These are phyloP conservation scores for Gavia stellata DNA, from an alignment of 2,113 vertebrate species.

Conservation along the genomic window DNA sequence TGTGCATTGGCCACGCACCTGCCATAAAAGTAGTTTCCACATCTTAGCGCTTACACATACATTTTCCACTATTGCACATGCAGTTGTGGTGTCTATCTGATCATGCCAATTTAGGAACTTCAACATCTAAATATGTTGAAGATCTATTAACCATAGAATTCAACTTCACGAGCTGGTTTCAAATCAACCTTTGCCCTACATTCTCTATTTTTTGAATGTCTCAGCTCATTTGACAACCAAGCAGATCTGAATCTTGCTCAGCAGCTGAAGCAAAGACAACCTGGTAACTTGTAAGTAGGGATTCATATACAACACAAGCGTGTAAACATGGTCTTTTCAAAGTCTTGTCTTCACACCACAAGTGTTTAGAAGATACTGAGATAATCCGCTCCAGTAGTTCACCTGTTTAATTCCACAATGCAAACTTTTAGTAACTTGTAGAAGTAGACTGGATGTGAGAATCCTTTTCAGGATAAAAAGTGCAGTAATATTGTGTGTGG, in stretches of 20 bases:
- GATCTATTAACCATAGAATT: neutral
- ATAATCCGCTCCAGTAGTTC: neutral
- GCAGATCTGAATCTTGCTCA: neutral
- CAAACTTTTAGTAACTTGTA: neutral
- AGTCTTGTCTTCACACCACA: neutral
- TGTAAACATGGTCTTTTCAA: neutral
- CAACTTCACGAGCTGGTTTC: neutral
- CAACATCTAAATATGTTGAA: neutral
- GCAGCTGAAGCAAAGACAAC: neutral
- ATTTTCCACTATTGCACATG: neutral
- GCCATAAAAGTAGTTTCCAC: neutral
- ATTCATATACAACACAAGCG: neutral
- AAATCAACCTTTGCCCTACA: neutral
- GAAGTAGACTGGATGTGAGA: neutral
- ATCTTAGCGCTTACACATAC: rapidly evolving
- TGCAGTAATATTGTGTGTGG: neutral
- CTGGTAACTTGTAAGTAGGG: rapidly evolving
- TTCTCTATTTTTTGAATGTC: neutral
- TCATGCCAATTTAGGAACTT: neutral
- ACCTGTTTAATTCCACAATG: neutral
- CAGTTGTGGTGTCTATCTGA: neutral
- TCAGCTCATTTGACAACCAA: neutral
- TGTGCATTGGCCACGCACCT: rapidly evolving
- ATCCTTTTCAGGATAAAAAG: neutral
- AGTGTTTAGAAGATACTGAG: neutral